Evolutionary conservation across 92 coral and sea anemone genomes (phyloP).

Genomic region (Epizoanthus illoricatus): DNA sequence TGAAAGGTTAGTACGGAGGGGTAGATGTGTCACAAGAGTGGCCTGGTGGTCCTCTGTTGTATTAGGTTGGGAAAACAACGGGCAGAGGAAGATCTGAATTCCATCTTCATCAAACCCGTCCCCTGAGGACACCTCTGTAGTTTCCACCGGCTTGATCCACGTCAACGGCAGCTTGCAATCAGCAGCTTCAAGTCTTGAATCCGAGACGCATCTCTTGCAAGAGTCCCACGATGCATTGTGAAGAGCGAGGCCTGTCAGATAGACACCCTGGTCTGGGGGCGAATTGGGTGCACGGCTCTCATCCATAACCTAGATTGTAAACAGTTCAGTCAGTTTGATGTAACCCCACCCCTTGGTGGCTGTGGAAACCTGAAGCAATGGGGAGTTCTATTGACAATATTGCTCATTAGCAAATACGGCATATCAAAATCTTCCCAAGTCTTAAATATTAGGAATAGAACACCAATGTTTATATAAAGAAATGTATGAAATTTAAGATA

Average conservation of each 20-base stretch:
- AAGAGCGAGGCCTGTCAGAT: constrained; percentile 67
- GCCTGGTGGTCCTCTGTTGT: constrained; percentile 3
- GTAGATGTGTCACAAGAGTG: constrained; percentile 49
- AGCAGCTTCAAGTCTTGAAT: constrained; percentile 7
- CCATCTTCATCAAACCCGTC: constrained; percentile 35
- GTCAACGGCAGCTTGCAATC: constrained; percentile 61
- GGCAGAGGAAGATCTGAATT: constrained; percentile 60
- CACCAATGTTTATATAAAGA: too few species aligned
- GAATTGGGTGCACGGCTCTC: constrained; percentile 50
- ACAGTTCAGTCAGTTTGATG: background rate
- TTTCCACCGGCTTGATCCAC: constrained; percentile 56
- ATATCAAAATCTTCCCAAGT: too few species aligned
- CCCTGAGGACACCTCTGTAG: constrained; percentile 20
- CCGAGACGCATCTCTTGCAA: constrained; percentile 51
- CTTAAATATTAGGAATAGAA: too few species aligned
- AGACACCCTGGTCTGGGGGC: constrained; percentile 74
- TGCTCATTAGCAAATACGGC: too few species aligned
- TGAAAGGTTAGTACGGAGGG: constrained; percentile 53
- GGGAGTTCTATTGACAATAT: too few species aligned
- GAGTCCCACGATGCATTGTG: constrained; percentile 87
- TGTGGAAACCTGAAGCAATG: too few species aligned
- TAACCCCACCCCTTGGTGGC: too few species aligned
- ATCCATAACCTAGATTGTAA: constrained; percentile 53
- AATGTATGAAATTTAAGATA: too few species aligned
- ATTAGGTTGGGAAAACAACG: constrained; percentile 44